A percentile compares a stretch with the other conserved stretches of the same genome.
Conservation (phyloP, 2,888 invertebrate species). For the Drosophila lacicola region DNA sequence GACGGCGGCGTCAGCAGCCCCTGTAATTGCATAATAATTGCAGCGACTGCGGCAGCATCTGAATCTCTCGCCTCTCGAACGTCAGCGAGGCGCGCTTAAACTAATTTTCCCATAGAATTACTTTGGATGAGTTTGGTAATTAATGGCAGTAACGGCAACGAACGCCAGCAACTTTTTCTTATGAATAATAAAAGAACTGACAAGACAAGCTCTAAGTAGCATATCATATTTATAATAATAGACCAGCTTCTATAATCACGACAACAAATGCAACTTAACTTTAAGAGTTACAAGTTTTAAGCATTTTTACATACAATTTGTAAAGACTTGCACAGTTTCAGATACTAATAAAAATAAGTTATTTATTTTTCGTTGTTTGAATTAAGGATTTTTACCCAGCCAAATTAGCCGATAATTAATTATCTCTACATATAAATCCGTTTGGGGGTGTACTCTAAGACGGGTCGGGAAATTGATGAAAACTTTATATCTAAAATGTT, state of each 20-base stretch:
- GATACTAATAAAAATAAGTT: too few species aligned
- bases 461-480: too few species aligned
- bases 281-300: not conserved
- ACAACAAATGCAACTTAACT: not conserved
- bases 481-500: too few species aligned
- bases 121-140: slow-evolving; percentile 79
- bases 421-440: too few species aligned
- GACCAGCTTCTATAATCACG: not conserved
- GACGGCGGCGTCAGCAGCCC: slow-evolving; percentile 35
- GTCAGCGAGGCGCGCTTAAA: slow-evolving; percentile 51
- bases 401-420: too few species aligned
- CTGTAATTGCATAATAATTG: slow-evolving; percentile 79
- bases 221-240: not conserved
- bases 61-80: slow-evolving; percentile 23
- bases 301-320: too few species aligned
- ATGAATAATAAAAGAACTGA: slow-evolving; percentile 10
- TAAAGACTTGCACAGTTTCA: too few species aligned
- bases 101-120: slow-evolving; percentile 78
- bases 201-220: not conserved
- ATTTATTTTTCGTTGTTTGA: too few species aligned
- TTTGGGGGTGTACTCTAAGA: too few species aligned
- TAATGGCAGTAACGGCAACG: slow-evolving; percentile 55
- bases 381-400: too few species aligned
- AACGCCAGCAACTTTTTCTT: slow-evolving; percentile 8
- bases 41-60: slow-evolving; percentile 46